Conservation (phyloP, 2,113 vertebrate genomes). For the Eidolon helvum region DNA sequence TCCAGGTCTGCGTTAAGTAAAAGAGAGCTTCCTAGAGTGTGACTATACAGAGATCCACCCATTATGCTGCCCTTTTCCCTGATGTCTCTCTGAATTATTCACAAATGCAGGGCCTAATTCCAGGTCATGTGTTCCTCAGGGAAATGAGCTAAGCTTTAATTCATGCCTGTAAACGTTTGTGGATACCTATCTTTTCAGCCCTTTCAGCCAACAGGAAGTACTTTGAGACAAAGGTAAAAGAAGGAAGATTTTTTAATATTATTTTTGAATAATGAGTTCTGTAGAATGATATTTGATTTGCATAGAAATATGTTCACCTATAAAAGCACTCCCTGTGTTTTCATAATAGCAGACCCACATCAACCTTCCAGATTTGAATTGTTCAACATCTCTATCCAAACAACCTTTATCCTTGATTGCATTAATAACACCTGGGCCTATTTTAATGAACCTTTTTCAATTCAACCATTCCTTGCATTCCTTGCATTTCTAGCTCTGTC, state of each 20-base stretch:
- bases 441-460: constrained; percentile 1
- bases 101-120: neutral
- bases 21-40: neutral
- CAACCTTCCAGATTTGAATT: neutral
- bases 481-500: neutral
- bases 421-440: neutral
- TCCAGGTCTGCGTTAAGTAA: neutral
- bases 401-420: neutral
- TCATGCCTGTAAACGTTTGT: neutral
- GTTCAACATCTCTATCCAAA: neutral
- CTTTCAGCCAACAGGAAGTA: constrained; percentile 6
- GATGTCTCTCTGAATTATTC: constrained; percentile 14
- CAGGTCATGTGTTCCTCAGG: neutral
- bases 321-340: neutral
- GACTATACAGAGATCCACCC: neutral
- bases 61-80: neutral
- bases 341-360: neutral
- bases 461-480: neutral
- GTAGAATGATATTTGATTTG: neutral
- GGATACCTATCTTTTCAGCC: neutral
- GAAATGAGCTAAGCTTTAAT: constrained; percentile 25
- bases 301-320: neutral
- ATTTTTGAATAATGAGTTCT: constrained; percentile 8
- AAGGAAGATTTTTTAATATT: constrained; percentile 21
- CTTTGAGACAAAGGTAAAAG: constrained; percentile 14